A percentile compares a stretch with the other conserved stretches of the same genome.
Evolutionary conservation across 2,113 vertebrate species (phyloP).

Genomic region (Aptenodytes forsteri): DNA sequence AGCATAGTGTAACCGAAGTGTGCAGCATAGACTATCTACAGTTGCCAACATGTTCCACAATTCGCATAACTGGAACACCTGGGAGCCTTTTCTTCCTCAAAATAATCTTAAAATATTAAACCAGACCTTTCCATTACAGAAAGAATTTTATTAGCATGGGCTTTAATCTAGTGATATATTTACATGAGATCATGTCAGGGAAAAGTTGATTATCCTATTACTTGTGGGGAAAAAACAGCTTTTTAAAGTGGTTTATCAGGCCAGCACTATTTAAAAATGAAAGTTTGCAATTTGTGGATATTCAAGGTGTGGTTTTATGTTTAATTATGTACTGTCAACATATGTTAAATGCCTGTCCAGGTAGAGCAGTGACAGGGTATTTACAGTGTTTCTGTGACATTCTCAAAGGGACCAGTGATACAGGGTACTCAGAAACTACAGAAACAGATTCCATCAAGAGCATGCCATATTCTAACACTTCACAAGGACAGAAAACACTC

Average conservation of each 20-base stretch:
- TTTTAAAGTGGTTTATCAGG: neutral
- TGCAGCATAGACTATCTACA: neutral
- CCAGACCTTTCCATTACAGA: neutral
- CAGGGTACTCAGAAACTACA: neutral
- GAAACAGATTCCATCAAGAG: neutral
- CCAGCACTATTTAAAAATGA: neutral
- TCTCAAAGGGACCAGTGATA: neutral
- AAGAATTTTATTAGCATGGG: neutral
- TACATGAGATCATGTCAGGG: neutral
- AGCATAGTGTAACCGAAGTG: neutral
- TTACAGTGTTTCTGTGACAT: neutral
- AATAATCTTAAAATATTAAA: slow-evolving; percentile 1
- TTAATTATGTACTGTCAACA: neutral
- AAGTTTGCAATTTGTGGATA: neutral
- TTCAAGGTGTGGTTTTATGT: neutral
- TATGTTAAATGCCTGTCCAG: neutral
- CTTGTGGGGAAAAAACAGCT: accelerated
- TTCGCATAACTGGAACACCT: neutral
- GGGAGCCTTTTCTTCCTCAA: neutral
- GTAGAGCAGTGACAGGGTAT: neutral
- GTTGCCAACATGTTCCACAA: neutral
- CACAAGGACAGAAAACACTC: neutral
- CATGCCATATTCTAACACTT: neutral
- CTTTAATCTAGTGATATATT: neutral
- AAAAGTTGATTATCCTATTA: neutral